Percentiles rank a stretch among this genome's conserved stretches.
phyloP scores from a whole-genome alignment of 2,888 invertebrate species.

The Acrobasis suavella region DNA sequence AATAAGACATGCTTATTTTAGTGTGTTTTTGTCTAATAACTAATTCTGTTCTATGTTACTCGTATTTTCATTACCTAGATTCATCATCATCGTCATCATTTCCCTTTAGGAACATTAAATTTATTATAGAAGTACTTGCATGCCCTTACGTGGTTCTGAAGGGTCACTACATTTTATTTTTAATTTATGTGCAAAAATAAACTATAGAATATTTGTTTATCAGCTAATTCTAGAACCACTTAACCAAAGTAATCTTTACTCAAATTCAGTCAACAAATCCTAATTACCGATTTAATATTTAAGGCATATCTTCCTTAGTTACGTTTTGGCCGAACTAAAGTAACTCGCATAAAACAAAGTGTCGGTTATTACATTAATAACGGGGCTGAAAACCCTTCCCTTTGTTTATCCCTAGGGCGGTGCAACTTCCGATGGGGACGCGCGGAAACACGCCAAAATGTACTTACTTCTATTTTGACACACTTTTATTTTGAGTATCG shows the following conservation, averaged over 20 bases:
- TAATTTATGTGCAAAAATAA: too few species aligned
- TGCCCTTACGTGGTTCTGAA: too few species aligned
- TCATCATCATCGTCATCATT: too few species aligned
- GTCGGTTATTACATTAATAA: constrained; percentile 24
- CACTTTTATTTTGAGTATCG: neutral
- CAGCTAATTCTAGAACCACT: too few species aligned
- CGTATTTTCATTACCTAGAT: too few species aligned
- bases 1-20: too few species aligned
- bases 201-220: too few species aligned
- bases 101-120: too few species aligned
- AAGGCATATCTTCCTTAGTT: constrained; percentile 70
- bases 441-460: neutral
- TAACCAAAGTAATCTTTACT: neutral
- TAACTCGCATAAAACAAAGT: constrained; percentile 23
- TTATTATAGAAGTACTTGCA: too few species aligned
- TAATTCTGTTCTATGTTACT: too few species aligned
- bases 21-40: too few species aligned
- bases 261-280: neutral
- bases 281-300: constrained; percentile 41
- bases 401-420: constrained; percentile 12
- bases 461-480: constrained; percentile 12
- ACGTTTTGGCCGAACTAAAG: constrained; percentile 20
- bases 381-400: constrained; percentile 7
- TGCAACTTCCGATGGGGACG: constrained; percentile 7
- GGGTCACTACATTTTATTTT: too few species aligned